Base-by-base conservation (phyloP, 1,140 invertebrate genomes). In the Hestina assimilis region DNA sequence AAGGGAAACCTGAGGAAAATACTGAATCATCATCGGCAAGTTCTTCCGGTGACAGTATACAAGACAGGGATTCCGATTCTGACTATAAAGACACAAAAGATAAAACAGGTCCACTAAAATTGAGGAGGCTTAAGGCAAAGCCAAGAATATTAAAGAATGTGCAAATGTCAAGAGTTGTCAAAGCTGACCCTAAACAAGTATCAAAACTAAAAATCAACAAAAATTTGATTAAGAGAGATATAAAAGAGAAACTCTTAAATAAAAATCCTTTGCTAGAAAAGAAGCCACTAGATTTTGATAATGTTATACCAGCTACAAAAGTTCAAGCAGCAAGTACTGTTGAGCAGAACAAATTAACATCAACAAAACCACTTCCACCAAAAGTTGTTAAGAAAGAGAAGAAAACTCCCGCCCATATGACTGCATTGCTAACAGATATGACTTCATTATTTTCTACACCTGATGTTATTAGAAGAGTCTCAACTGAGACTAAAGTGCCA, bases 401-500 rank as follows among this genome's bases (percentile, higher is more conserved):
- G 57, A 94, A 94, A 75, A 89, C 90, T 11, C 91, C 92, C 9
- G 91, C 92, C 29, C 91, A 92, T 66, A 81, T 92, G 31, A 89
- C 89, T 1, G 91, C 91, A 38, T 72, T 91, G 46, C 84, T 92
- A 48, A 92, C 90, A 62, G 91, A 91, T 72, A 91, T 91, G 87
- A 93, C 91, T 15, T 91, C 92, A 31, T 69, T 95, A 20, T 95
- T 95, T 72, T 94, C 94, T 8, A 92, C 93, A 33, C 94, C 94
- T 5, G 94, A 95, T 89, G 93, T 95, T 53, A 94, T 95, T 42
- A 89, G 93, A 62, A 89, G 93, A 61, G 92, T 94, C 4, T 89
- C 89, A 8, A 88, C 84, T 48, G 89, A 89, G 58, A 71, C 66
- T 50, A 70, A 93, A 59, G 21, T 64, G 21, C 74, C 79, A 20